A percentile compares a stretch with the other conserved stretches of the same genome.
These are phyloP conservation scores for Hormaphis cornu DNA, from an alignment of 1,140 invertebrate genomes.

Conservation along the genomic window DNA sequence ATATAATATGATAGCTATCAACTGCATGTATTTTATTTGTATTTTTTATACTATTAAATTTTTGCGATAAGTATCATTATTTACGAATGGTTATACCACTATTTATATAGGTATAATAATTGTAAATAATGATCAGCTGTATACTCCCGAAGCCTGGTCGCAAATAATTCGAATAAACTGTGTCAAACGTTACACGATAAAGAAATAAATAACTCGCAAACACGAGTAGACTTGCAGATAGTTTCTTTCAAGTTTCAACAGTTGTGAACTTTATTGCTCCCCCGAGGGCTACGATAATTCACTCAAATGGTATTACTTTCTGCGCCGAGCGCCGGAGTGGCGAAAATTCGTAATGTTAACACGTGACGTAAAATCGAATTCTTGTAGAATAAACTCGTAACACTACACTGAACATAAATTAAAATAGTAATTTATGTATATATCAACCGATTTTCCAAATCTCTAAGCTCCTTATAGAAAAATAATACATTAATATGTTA, in stretches of 20 bases:
- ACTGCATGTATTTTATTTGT: too few species aligned
- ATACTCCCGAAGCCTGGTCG: too few species aligned
- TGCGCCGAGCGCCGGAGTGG: neutral
- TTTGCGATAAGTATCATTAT: too few species aligned
- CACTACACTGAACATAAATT: neutral
- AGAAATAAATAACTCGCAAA: slow-evolving; percentile 12
- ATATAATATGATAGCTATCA: too few species aligned
- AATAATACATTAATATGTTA: too few species aligned
- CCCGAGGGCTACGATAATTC: neutral
- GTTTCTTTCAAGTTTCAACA: slow-evolving; percentile 23
- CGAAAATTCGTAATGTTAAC: slow-evolving; percentile 1
- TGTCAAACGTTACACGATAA: neutral
- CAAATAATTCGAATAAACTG: slow-evolving; percentile 26
- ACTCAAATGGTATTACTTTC: slow-evolving; percentile 22
- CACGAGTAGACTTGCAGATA: neutral
- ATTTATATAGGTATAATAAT: too few species aligned
- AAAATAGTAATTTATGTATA: too few species aligned
- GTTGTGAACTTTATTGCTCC: slow-evolving; percentile 8
- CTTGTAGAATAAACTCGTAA: neutral
- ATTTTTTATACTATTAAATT: too few species aligned
- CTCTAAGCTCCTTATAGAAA: too few species aligned
- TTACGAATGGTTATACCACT: too few species aligned
- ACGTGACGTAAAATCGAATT: neutral
- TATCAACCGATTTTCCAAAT: too few species aligned
- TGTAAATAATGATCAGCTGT: too few species aligned